A percentile compares a stretch with the other conserved stretches of the same genome.
Conservation (phyloP, 2,113 vertebrate species). For the Ramphastos sulfuratus region DNA sequence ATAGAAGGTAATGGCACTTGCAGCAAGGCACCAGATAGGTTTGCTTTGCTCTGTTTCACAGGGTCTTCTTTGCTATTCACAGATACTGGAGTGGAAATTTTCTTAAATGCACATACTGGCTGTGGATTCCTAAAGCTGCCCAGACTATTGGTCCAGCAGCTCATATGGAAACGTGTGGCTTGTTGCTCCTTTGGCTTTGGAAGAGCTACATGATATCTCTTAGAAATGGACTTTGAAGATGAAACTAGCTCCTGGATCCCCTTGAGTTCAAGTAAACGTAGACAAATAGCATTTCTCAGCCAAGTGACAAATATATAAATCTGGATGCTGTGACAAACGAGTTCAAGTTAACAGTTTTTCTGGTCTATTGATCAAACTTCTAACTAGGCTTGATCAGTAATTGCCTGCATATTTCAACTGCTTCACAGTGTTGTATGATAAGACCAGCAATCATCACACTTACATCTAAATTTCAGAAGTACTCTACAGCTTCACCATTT, state of each 20-base stretch:
- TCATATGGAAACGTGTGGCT: fast-evolving
- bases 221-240: not conserved
- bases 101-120: not conserved
- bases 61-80: not conserved
- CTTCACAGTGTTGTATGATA: not conserved
- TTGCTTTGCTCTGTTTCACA: not conserved
- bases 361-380: not conserved
- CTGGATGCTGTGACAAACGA: not conserved
- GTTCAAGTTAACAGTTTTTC: not conserved
- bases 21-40: not conserved
- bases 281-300: not conserved
- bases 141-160: not conserved
- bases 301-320: not conserved
- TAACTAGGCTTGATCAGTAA: not conserved
- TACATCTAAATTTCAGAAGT: not conserved
- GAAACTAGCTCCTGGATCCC: not conserved
- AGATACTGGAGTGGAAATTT: not conserved
- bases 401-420: not conserved
- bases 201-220: not conserved
- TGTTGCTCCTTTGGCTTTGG: not conserved
- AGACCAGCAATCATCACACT: not conserved
- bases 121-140: not conserved
- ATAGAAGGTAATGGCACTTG: not conserved
- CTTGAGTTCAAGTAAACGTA: not conserved
- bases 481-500: not conserved